Evolutionary conservation across 2,113 vertebrate genomes (phyloP).

Genomic region (Platichthys stellatus): DNA sequence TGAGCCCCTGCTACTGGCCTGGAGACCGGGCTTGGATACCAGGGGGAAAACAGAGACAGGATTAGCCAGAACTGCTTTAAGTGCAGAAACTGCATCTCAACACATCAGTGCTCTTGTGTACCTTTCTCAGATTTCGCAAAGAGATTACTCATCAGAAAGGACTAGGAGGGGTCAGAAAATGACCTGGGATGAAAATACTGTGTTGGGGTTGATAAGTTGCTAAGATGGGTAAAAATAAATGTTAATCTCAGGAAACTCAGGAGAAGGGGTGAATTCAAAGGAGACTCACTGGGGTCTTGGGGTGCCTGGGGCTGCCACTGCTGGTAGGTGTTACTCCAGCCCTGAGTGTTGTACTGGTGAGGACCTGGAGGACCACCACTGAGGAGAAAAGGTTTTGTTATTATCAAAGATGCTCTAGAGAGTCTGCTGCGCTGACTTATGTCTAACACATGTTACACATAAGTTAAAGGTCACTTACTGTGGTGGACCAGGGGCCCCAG

Average conservation of each 20-base stretch:
- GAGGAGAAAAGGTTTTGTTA: not conserved
- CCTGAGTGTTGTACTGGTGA: constrained; percentile 87
- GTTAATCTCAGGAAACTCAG: not conserved
- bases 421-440: not conserved
- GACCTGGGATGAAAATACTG: constrained; percentile 10
- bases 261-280: constrained; percentile 1
- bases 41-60: constrained; percentile 58
- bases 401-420: not conserved
- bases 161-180: constrained; percentile 8
- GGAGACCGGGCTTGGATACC: constrained; percentile 64
- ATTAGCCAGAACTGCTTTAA: constrained; percentile 46
- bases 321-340: constrained; percentile 88
- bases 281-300: constrained; percentile 87
- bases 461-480: constrained; percentile 80
- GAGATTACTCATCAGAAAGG: constrained; percentile 33
- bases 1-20: constrained; percentile 75
- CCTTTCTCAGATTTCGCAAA: constrained; percentile 28
- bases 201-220: not conserved
- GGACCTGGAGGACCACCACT: constrained; percentile 85
- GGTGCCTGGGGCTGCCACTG: constrained; percentile 88
- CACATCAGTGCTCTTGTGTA: constrained; percentile 44
- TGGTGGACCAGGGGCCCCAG: constrained; percentile 81
- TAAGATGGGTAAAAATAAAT: constrained; percentile 1
- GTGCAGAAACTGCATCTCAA: constrained; percentile 43
- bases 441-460: not conserved